A percentile compares a stretch with the other conserved stretches of the same genome.
Conservation (phyloP, 2,113 vertebrate genomes). For the Lepisosteus osseus region DNA sequence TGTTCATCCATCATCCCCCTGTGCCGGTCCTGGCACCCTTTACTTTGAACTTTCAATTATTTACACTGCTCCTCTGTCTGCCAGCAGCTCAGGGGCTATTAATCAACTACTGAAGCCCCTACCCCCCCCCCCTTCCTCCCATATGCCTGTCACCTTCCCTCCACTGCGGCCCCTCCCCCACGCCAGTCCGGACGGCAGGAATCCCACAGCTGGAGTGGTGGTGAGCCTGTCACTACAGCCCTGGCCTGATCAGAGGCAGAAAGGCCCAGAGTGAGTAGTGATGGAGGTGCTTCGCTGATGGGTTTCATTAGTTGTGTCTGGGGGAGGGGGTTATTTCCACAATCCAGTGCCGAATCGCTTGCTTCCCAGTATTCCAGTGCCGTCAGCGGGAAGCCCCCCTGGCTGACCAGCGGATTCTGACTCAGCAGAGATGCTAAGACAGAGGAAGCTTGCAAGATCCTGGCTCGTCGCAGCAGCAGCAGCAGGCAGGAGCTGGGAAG, state of each 20-base stretch:
- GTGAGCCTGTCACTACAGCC: background rate
- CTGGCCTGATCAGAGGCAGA: background rate
- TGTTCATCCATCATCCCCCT: slow-evolving; percentile 30
- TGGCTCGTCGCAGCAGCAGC: too few species aligned
- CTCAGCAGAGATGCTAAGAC: too few species aligned
- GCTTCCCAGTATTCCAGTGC: too few species aligned
- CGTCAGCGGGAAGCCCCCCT: too few species aligned
- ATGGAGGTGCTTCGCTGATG: too few species aligned
- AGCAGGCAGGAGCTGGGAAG: too few species aligned
- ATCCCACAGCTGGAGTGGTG: background rate
- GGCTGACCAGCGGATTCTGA: too few species aligned
- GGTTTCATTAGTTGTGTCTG: too few species aligned
- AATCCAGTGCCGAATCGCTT: too few species aligned
- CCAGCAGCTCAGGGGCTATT: slow-evolving; percentile 25
- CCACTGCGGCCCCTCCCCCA: background rate
- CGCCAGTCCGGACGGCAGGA: background rate
- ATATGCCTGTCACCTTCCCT: background rate
- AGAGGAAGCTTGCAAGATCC: too few species aligned
- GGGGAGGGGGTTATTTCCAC: too few species aligned
- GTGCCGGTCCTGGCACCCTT: slow-evolving; percentile 19
- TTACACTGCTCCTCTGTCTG: slow-evolving; percentile 33
- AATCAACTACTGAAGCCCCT: slow-evolving; percentile 20
- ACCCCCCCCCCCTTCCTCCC: background rate
- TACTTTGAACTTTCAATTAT: slow-evolving; percentile 41
- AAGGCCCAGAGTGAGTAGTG: too few species aligned